Base-by-base conservation (phyloP, 2,113 vertebrate genomes). In the Herpetotheres cachinnans region DNA sequence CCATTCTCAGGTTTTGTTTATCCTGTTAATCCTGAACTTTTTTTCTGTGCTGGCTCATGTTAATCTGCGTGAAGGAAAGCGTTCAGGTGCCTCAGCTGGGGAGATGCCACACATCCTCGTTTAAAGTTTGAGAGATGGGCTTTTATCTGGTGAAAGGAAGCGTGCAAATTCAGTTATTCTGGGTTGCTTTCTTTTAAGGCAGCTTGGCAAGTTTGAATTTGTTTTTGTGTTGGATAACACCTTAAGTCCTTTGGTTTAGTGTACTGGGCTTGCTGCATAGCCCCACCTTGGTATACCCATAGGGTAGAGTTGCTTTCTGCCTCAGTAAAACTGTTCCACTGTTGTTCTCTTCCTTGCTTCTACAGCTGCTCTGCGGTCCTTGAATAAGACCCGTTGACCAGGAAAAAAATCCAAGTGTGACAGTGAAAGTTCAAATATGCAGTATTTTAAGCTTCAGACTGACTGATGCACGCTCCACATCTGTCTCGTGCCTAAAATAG, bases 281-380 rank as follows among this genome's bases (percentile, higher is more conserved):
- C 82, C 73, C 30, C 36, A 38, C 87, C 66, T 91, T 30, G 70
- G 27, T 30, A 5, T 52, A 14, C 22, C 34, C 26, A 5, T 2
- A 25, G 74, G 10, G 16, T 0, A 56, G 78, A 61, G 36, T 32
- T 91, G 66, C 58, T 55, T 89, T 84, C 47, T 85, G 69, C 84
- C 36, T 82, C 50, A 55, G 14, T 38, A 49, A 54, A 82, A 36
- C 69, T 8, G 0, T 80, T 96, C 69, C 40, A 86, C 38, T 66
- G 14, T 42, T 50, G 24, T 91, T 94, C 73, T 52, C 59, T 58
- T 74, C 78, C 52, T 85, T 90, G 84, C 56, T 82, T 61, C 76
- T 72, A n/a, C 83, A 93, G 81, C 89, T 89, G 81, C 65, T 94
- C 50, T 86, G 46, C 85, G 90, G 93, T 58, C 96, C 95, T 97